Evolutionary conservation across 92 coral and sea anemone genomes (phyloP).

Genomic region (Hydrozoanthus gracilis): DNA sequence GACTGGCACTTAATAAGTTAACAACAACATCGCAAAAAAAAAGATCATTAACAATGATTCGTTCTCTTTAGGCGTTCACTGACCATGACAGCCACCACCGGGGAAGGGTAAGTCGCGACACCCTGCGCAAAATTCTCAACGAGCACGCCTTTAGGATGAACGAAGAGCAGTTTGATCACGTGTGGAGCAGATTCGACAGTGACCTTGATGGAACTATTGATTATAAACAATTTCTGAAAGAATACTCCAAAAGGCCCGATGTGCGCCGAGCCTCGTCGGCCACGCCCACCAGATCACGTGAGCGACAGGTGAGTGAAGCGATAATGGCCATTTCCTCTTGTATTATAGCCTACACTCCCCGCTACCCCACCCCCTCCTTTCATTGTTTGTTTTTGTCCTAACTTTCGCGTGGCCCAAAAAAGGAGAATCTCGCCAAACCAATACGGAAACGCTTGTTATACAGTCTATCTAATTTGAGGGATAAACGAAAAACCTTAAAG

Average conservation of each 20-base stretch:
- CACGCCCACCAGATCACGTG: conserved; percentile 80
- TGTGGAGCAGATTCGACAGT: conserved; percentile 75
- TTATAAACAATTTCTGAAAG: conserved; percentile 87
- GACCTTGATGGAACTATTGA: conserved; percentile 79
- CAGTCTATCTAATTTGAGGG: no score
- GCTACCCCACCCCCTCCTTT: background rate
- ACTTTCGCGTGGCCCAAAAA: no score
- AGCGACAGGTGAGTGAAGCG: conserved; percentile 61
- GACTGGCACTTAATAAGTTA: no score
- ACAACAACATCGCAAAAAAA: background rate
- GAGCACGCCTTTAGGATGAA: conserved; percentile 92
- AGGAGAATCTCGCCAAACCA: no score
- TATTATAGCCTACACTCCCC: background rate
- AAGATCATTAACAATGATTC: background rate
- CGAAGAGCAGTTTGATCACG: conserved; percentile 83
- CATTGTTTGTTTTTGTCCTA: no score
- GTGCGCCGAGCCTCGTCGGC: conserved; percentile 70
- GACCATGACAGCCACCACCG: conserved; percentile 72
- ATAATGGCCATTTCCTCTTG: background rate
- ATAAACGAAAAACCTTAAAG: no score
- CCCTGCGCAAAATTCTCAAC: conserved; percentile 72
- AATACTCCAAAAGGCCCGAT: conserved; percentile 74
- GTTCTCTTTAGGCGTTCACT: conserved; percentile 74
- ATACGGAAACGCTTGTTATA: no score
- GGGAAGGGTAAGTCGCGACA: conserved; percentile 71